Evolutionary conservation across 2,797 vertebrate genomes (phyloP), one percentile per base, ranked within the genome.

Genomic region (Periparus ater): DNA sequence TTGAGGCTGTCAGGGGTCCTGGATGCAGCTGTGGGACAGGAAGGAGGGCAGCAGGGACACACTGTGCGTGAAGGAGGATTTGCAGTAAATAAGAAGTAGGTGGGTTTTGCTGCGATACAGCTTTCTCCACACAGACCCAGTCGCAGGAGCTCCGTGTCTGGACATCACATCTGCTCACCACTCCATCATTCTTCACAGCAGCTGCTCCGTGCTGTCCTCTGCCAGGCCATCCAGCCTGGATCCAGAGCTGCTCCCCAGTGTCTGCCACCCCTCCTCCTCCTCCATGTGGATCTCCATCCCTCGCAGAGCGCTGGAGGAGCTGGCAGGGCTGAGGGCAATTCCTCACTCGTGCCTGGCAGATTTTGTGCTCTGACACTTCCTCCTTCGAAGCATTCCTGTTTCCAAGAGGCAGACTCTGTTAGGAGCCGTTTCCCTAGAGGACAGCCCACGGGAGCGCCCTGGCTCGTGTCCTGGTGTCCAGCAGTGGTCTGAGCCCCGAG

Each of bases 191-290:
- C 62, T 7, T 30, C 13, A 0, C 68, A 47, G 7, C 7, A 8
- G 18, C 54, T 4, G 3, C 36, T 29, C 93, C 1, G 0, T 0
- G 4, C 67, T 13, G 2, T 61, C 62, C 62, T 36, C 42, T 17
- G 22, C 48, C 11, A 5, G 4, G 0, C 34, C 42, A 23, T 1
- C 20, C 62, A 50, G 47, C 54, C 30, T 26, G 36, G 7, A 12
- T 14, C 57, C 17, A 5, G 44, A 0, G 18, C 5, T 1, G 40
- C 78, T 60, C 74, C 1, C 0, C 25, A 30, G 7, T 2, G 1
- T 21, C 54, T 53, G 53, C 34, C 26, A 13, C 7, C 34, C 25
- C 55, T 55, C 54, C 60, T 51, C 42, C 60, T 30, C 12, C 54
- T 34, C 65, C 10, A 0, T 7, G n/a, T 10, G 21, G 20, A 3